A percentile compares a stretch with the other conserved stretches of the same genome.
Conservation (phyloP, 2,888 invertebrate genomes). For the Plagodis pulveraria region DNA sequence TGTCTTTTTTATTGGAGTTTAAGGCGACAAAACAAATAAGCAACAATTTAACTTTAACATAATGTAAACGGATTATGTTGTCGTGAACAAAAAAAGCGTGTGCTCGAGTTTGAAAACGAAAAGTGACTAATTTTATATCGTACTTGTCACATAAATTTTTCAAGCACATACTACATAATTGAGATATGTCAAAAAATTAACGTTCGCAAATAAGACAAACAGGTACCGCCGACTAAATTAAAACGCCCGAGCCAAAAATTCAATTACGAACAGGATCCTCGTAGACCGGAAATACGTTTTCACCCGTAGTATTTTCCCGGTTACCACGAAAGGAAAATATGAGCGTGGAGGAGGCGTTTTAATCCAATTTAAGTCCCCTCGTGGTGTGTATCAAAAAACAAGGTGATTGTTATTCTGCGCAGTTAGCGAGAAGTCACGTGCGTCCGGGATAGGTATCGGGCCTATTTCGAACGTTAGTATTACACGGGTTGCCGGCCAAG, state of each 20-base stretch:
- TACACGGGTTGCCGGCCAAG: conserved; percentile 31
- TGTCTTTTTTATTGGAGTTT: no score
- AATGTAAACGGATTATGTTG: no score
- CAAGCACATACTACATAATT: no score
- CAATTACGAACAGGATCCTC: conserved; percentile 19
- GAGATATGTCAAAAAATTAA: background rate
- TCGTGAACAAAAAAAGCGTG: no score
- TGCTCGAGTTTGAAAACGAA: no score
- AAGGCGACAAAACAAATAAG: no score
- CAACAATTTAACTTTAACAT: no score
- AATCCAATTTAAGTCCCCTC: conserved; percentile 26
- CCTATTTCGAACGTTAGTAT: conserved; percentile 41
- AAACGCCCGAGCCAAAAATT: conserved; percentile 16
- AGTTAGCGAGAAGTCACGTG: conserved; percentile 44
- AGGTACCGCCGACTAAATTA: conserved; percentile 9
- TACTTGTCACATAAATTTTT: no score
- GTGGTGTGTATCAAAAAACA: conserved; percentile 29
- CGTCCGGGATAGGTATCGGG: conserved; percentile 40
- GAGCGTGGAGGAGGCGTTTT: conserved; percentile 15
- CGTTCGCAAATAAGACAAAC: background rate
- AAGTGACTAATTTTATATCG: no score
- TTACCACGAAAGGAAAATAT: conserved; percentile 17
- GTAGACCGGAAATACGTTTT: conserved; percentile 22
- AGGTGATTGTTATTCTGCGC: conserved; percentile 40
- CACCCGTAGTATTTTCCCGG: conserved; percentile 18